A percentile compares a stretch with the other conserved stretches of the same genome.
These are phyloP conservation scores for Dioctria rufipes DNA, from an alignment of 2,888 invertebrate genomes.

Conservation along the genomic window DNA sequence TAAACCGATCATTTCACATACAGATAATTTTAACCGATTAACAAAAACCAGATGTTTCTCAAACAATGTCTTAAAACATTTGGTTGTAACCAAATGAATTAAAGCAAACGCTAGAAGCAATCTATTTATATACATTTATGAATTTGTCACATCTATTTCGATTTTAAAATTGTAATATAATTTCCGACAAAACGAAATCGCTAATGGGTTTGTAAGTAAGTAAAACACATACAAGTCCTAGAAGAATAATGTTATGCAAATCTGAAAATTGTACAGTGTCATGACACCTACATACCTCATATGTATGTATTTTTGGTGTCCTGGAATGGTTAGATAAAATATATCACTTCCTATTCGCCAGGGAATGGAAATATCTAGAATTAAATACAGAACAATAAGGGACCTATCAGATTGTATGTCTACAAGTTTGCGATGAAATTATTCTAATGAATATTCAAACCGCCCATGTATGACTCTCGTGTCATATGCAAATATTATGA, in stretches of 20 bases:
- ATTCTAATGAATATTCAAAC: slow-evolving; percentile 39
- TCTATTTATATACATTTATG: too few relatives aligned
- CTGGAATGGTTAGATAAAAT: not conserved
- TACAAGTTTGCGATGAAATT: slow-evolving; percentile 35
- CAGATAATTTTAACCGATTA: too few relatives aligned
- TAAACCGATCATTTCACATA: too few relatives aligned
- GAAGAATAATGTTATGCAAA: not conserved
- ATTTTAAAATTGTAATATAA: too few relatives aligned
- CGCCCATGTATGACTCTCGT: slow-evolving; percentile 1
- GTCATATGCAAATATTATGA: slow-evolving; percentile 18
- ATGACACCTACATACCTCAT: not conserved
- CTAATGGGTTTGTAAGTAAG: not conserved
- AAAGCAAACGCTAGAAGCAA: too few relatives aligned
- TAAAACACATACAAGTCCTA: not conserved
- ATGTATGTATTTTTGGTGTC: not conserved
- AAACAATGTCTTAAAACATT: too few relatives aligned
- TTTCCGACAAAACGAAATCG: not conserved
- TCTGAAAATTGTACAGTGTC: not conserved
- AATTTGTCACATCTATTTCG: too few relatives aligned
- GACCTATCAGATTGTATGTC: slow-evolving; percentile 13
- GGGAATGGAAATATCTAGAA: not conserved
- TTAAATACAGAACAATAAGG: not conserved
- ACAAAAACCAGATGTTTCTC: too few relatives aligned
- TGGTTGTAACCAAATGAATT: too few relatives aligned
- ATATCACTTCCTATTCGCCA: not conserved